A percentile compares a stretch with the other conserved stretches of the same genome.
phyloP scores from a whole-genome alignment of 2,113 vertebrate genomes.

The Nansenia antarctica region DNA sequence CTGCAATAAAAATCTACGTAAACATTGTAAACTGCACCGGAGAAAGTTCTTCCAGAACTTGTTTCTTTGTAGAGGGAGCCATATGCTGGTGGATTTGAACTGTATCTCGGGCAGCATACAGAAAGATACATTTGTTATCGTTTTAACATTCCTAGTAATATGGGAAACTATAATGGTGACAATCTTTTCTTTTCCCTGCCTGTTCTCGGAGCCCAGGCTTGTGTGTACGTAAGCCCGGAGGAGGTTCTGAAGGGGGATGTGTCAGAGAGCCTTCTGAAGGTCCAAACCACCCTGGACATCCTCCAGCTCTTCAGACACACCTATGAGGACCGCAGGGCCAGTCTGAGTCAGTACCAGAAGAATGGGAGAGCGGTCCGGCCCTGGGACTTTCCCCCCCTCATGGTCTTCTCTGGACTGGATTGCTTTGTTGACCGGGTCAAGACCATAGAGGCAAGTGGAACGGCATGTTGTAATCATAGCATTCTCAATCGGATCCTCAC shows the following conservation, averaged over 20 bases:
- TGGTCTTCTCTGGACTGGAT: conserved; percentile 83
- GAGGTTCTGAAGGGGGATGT: conserved; percentile 87
- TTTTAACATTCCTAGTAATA: too few species aligned
- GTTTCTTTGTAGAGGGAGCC: too few species aligned
- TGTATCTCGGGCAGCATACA: too few species aligned
- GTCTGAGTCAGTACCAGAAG: conserved; percentile 74
- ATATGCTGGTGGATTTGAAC: too few species aligned
- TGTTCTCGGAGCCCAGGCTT: conserved; percentile 70
- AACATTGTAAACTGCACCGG: too few species aligned
- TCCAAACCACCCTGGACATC: conserved; percentile 72
- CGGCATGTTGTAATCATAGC: too few species aligned
- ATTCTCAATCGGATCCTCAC: too few species aligned
- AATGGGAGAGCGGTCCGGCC: conserved; percentile 65
- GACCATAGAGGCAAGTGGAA: conserved; percentile 80
- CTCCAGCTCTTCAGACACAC: conserved; percentile 75
- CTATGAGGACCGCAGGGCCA: conserved; percentile 75
- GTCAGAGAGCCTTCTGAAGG: conserved; percentile 80
- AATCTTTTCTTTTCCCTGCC: not conserved
- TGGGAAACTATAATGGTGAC: too few species aligned
- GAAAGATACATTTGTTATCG: too few species aligned
- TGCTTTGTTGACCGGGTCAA: conserved; percentile 77
- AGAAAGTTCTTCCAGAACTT: too few species aligned
- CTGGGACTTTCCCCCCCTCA: conserved; percentile 80
- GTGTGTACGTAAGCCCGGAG: conserved; percentile 78
- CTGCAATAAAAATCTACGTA: too few species aligned